Evolutionary conservation across 2,888 invertebrate species (phyloP), one percentile per base, ranked within the genome.

Genomic region (Gnatocerus cornutus): DNA sequence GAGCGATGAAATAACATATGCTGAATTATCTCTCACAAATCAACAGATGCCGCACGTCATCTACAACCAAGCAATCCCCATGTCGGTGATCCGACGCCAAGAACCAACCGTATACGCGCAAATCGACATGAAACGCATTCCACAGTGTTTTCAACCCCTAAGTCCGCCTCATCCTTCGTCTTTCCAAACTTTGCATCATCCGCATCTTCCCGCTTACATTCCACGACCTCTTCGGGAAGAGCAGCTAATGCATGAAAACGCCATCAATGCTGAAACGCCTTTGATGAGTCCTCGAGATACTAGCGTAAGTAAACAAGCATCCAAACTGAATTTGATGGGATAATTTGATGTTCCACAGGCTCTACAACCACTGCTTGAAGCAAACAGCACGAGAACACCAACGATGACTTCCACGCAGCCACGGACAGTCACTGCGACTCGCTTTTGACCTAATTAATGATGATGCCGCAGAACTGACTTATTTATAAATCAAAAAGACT

Each of bases 101-200:
- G 87, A 88, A 78, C 87, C 87, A 30, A 88, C 87, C n/a, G 86
- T 88, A 46, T 88, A 88, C 79, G 88, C 88, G 56, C 88, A 88
- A 80, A 86, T 88, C 69, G 87, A 88, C 75, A 84, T 87, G 76
- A 82, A 86, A 77, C 79, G 85, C 45, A 76, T 79, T 72, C 77
- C 77, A 48, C 80, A 79, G 56, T 76, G 74, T 50, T 71, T 80
- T 62, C 84, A 83, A 69, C 84, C 83, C 33, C 78, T 82, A 27
- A 81, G 83, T 66, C 84, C 84, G 62, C 83, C 84, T 29, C 84
- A 84, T 76, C 84, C 85, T 50, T 83, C 85, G 33, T 77, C 84
- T 16, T 83, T 85, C 69, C 85, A 84, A 58, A 82, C 84, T 39
- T 76, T 85, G 72, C 84, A 84, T 66, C 84, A 84, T 74, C 82